phyloP scores from a whole-genome alignment of 2,888 invertebrate species.

The Brachycybe producta region DNA sequence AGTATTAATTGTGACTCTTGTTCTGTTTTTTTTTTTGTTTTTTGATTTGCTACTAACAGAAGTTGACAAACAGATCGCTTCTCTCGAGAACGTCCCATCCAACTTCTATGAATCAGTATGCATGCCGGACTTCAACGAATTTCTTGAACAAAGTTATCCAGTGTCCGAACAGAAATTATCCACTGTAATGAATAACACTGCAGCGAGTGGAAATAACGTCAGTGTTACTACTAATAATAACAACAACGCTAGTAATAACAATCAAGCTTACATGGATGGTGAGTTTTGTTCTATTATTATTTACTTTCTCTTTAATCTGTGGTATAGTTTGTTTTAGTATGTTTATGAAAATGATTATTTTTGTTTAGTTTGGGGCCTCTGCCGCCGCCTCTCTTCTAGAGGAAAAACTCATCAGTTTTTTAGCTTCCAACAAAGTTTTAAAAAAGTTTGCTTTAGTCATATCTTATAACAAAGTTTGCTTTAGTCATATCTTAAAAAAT shows the following conservation, averaged over 20 bases:
- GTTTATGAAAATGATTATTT: too few relatives aligned
- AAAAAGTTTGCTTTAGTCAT: too few relatives aligned
- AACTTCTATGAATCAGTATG: slow-evolving; percentile 69
- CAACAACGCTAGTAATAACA: slow-evolving; percentile 38
- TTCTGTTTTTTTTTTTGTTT: neutral
- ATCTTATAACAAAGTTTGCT: too few relatives aligned
- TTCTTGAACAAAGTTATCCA: slow-evolving; percentile 45
- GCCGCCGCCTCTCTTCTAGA: too few relatives aligned
- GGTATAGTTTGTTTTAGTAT: too few relatives aligned
- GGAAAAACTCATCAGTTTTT: too few relatives aligned
- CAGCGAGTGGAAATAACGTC: slow-evolving; percentile 28
- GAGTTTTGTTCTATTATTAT: slow-evolving; percentile 1
- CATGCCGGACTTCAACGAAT: slow-evolving; percentile 59
- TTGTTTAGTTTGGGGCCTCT: too few relatives aligned
- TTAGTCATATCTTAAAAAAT: too few relatives aligned
- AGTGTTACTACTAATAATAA: slow-evolving; percentile 24
- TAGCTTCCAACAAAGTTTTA: too few relatives aligned
- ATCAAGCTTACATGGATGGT: slow-evolving; percentile 24
- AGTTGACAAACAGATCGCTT: slow-evolving; percentile 54
- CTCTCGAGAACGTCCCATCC: slow-evolving; percentile 55
- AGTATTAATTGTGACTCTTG: too few relatives aligned
- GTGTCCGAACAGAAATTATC: slow-evolving; percentile 33
- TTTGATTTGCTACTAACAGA: slow-evolving; percentile 30
- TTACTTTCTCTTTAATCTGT: neutral
- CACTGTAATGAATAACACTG: slow-evolving; percentile 27